Evolutionary conservation across 92 coral and sea anemone genomes (phyloP).

Genomic region (Bergia puertoricense): DNA sequence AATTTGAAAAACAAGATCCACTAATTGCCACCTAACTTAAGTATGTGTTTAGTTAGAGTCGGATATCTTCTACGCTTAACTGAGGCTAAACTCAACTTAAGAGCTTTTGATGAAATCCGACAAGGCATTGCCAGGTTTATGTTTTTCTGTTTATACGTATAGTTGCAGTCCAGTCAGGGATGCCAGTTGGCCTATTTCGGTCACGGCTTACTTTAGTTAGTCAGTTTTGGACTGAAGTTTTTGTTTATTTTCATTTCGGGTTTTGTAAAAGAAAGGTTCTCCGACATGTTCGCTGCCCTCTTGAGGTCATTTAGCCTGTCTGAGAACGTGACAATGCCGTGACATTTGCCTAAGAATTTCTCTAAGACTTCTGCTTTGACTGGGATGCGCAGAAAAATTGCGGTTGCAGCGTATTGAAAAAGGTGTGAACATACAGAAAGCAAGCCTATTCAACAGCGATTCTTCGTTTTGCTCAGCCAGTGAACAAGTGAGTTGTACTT

Average conservation of each 20-base stretch:
- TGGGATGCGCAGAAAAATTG: neutral
- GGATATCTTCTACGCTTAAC: conserved; percentile 12
- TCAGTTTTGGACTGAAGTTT: too few relatives aligned
- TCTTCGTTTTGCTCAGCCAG: too few relatives aligned
- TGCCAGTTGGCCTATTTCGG: neutral
- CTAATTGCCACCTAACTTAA: conserved; percentile 29
- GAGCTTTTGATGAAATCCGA: neutral
- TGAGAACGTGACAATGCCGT: neutral
- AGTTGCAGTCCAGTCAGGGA: too few relatives aligned
- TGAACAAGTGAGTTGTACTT: neutral
- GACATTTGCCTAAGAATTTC: neutral
- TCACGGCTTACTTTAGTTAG: neutral
- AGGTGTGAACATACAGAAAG: neutral
- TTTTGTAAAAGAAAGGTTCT: neutral
- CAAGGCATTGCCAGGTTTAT: neutral
- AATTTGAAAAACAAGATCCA: conserved; percentile 20
- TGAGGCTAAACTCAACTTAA: neutral
- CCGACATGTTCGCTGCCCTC: neutral
- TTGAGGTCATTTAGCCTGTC: neutral
- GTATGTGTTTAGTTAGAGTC: neutral
- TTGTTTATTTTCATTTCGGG: neutral
- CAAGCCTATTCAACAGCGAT: neutral
- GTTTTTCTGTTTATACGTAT: too few relatives aligned
- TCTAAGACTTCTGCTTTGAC: neutral
- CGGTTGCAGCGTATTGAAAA: neutral